phyloP scores from a whole-genome alignment of 2,888 invertebrate species.

The Peribatodes rhomboidaria region DNA sequence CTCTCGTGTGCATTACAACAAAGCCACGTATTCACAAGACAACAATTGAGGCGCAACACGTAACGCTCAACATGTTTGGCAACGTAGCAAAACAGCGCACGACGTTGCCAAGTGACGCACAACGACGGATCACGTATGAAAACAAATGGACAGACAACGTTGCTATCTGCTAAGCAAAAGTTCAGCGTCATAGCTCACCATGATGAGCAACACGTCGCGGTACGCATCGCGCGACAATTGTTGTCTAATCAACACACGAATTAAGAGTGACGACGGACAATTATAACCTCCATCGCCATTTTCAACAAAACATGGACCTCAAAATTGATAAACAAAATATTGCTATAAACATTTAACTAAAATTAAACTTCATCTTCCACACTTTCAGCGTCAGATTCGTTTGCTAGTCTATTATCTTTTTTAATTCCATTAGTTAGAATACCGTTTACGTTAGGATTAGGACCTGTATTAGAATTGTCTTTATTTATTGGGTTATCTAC shows the following conservation, averaged over 20 bases:
- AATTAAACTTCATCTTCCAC: slow-evolving; percentile 26
- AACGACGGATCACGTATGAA: too few species aligned
- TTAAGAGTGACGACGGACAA: neutral
- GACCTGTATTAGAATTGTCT: slow-evolving; percentile 3
- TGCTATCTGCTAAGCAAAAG: too few species aligned
- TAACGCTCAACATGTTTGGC: too few species aligned
- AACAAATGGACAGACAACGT: too few species aligned
- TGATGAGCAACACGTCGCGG: too few species aligned
- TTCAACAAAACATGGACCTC: slow-evolving; percentile 3
- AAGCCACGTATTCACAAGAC: too few species aligned
- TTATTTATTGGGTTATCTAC: neutral
- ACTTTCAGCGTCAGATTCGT: slow-evolving; percentile 14
- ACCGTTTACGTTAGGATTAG: neutral
- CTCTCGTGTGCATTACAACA: neutral
- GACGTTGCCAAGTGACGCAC: too few species aligned
- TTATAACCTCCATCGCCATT: neutral
- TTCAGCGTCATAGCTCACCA: too few species aligned
- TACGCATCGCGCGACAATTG: too few species aligned
- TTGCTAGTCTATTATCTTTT: slow-evolving; percentile 4
- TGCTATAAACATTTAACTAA: neutral
- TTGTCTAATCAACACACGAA: too few species aligned
- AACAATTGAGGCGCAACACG: too few species aligned
- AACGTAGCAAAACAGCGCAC: too few species aligned
- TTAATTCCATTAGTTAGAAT: slow-evolving; percentile 9
- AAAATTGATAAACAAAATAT: slow-evolving; percentile 13